A percentile compares a stretch with the other conserved stretches of the same genome.
These are phyloP conservation scores for Bimastos eiseni DNA, from an alignment of 2,888 invertebrate species.

Conservation along the genomic window DNA sequence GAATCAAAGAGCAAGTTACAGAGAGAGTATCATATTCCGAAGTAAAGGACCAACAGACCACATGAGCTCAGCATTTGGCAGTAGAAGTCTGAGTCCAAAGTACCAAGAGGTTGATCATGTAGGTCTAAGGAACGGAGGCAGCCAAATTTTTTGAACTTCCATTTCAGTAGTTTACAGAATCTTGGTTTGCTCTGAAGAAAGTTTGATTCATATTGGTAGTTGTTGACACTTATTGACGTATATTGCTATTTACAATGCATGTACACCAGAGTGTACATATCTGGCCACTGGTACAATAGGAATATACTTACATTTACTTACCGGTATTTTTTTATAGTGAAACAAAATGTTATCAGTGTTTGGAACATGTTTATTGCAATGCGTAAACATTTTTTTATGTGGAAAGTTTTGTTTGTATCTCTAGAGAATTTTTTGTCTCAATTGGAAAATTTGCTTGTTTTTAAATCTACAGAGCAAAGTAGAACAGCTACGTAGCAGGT, in stretches of 20 bases:
- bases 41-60: too few species aligned
- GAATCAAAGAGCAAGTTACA: too few species aligned
- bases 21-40: too few species aligned
- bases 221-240: background rate
- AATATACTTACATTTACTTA: too few species aligned
- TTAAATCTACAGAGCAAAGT: background rate
- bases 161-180: background rate
- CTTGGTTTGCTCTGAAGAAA: background rate
- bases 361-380: background rate
- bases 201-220: background rate
- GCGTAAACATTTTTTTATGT: background rate
- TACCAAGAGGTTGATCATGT: too few species aligned
- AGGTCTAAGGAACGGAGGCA: too few species aligned
- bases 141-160: background rate
- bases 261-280: too few species aligned
- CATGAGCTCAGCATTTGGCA: too few species aligned
- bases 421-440: background rate
- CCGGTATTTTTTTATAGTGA: too few species aligned
- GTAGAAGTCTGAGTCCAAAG: too few species aligned
- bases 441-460: background rate
- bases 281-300: too few species aligned
- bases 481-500: constrained; percentile 4
- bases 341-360: background rate
- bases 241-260: too few species aligned
- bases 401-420: background rate